These are phyloP conservation scores for Drosophila miranda DNA, from an alignment of 1,140 invertebrate species.

Conservation along the genomic window DNA sequence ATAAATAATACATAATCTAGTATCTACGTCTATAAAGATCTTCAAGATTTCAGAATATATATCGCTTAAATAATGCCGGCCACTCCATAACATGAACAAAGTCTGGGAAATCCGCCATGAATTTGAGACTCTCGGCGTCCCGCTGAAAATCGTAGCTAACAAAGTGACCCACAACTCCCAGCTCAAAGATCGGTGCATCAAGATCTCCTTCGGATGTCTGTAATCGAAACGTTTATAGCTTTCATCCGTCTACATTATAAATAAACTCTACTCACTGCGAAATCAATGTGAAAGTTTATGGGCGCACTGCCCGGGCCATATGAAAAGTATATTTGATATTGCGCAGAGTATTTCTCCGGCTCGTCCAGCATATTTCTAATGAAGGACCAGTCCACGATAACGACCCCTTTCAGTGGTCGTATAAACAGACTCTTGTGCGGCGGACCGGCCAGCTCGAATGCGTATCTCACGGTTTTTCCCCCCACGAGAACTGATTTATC, in stretches of 20 bases:
- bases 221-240: not conserved
- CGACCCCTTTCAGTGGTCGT: constrained; percentile 84
- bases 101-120: constrained; percentile 60
- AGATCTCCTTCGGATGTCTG: constrained; percentile 42
- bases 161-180: constrained; percentile 71
- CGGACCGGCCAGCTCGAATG: constrained; percentile 84
- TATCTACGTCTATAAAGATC: not conserved
- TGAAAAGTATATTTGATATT: constrained; percentile 88
- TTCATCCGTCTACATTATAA: not conserved
- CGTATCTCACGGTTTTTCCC: constrained; percentile 41
- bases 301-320: constrained; percentile 85
- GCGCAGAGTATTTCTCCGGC: constrained; percentile 84
- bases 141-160: constrained; percentile 57
- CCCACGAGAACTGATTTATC: constrained; percentile 20
- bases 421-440: constrained; percentile 88
- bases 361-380: constrained; percentile 83
- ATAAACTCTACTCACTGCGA: constrained; percentile 82
- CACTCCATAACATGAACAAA: constrained; percentile 74
- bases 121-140: constrained; percentile 38
- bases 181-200: constrained; percentile 48
- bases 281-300: constrained; percentile 85
- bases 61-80: constrained; percentile 68
- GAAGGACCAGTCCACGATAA: constrained; percentile 86
- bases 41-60: constrained; percentile 49
- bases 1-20: constrained; percentile 27